A percentile compares a stretch with the other conserved stretches of the same genome.
Conservation (phyloP, 2,113 vertebrate species). For the Clinocottus analis region DNA sequence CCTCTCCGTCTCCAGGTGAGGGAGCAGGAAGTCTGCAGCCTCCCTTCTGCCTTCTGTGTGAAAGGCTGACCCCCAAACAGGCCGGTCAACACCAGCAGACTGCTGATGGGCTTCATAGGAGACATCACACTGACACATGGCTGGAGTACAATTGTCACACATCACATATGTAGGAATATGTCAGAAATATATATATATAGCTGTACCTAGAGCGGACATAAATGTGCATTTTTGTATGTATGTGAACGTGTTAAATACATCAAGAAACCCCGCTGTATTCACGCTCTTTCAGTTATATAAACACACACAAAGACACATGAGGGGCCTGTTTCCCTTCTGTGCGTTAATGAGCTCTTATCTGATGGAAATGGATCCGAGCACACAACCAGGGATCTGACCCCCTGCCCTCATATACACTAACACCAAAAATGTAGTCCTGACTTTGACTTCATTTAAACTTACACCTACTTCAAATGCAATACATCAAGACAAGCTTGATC, state of each 20-base stretch:
- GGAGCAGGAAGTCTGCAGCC: slow-evolving; percentile 30
- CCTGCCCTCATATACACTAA: slow-evolving; percentile 46
- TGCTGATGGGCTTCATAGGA: slow-evolving; percentile 5
- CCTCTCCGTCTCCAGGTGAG: slow-evolving; percentile 37
- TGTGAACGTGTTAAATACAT: neutral
- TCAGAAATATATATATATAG: neutral
- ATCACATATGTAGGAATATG: neutral
- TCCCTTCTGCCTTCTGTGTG: slow-evolving; percentile 26
- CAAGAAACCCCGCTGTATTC: slow-evolving; percentile 23
- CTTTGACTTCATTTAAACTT: neutral
- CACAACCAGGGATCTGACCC: slow-evolving; percentile 66
- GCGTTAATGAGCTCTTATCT: slow-evolving; percentile 72
- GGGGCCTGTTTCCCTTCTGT: slow-evolving; percentile 29
- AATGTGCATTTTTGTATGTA: neutral
- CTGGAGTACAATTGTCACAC: neutral
- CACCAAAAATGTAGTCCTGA: slow-evolving; percentile 30
- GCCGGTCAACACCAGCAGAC: slow-evolving; percentile 8
- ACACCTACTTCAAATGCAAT: neutral
- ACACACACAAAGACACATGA: slow-evolving; percentile 47
- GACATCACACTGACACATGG: neutral
- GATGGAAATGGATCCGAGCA: slow-evolving; percentile 69
- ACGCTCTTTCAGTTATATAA: slow-evolving; percentile 36
- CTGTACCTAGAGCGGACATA: neutral
- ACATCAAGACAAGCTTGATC: neutral
- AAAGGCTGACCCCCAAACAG: slow-evolving; percentile 30